phyloP scores from a whole-genome alignment of 2,113 vertebrate genomes.

The Cyphomyrus discorhynchus region DNA sequence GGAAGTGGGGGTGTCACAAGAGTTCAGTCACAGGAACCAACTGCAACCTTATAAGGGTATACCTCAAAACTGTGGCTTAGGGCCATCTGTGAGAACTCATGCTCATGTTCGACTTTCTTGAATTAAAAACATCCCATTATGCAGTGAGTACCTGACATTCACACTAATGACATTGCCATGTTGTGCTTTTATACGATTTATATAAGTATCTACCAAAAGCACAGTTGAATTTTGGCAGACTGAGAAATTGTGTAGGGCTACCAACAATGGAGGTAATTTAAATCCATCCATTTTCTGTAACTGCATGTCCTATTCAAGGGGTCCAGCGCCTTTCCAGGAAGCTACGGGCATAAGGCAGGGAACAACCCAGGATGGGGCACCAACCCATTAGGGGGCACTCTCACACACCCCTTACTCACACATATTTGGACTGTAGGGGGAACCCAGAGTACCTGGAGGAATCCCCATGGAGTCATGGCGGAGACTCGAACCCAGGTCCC shows the following conservation, averaged over 20 bases:
- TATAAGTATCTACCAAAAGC: neutral
- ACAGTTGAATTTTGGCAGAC: neutral
- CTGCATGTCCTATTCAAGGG: neutral
- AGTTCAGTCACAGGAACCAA: neutral
- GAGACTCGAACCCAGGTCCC: neutral
- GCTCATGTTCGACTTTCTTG: neutral
- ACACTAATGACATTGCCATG: neutral
- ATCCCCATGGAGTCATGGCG: neutral
- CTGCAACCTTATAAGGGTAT: conserved; percentile 28
- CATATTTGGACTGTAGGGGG: too few relatives aligned
- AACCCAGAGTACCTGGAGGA: too few relatives aligned
- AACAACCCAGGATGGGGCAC: neutral
- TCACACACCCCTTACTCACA: too few relatives aligned
- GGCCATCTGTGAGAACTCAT: neutral
- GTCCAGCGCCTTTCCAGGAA: neutral
- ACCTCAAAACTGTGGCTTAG: conserved; percentile 12
- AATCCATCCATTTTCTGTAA: neutral
- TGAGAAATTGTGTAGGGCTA: neutral
- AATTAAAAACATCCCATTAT: neutral
- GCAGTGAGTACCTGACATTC: neutral
- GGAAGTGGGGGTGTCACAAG: conserved; percentile 41
- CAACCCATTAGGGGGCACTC: neutral
- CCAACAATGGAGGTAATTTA: neutral
- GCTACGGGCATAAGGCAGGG: neutral
- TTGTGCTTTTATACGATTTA: neutral